These are phyloP conservation scores for Megastigmus dorsalis DNA, from an alignment of 2,888 invertebrate genomes.

Conservation along the genomic window DNA sequence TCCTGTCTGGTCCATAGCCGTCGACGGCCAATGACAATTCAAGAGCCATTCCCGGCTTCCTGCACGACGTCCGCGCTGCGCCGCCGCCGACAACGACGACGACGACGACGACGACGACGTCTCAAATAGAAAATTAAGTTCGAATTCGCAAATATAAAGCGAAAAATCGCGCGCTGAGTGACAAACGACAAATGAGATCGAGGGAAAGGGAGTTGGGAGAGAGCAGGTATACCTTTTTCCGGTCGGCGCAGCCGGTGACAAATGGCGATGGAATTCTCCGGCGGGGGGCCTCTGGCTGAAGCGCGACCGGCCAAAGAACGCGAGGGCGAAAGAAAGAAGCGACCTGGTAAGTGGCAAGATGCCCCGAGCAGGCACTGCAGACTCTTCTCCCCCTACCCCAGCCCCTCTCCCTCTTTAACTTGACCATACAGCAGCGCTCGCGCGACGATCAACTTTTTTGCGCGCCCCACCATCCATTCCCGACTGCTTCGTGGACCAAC, in stretches of 20 bases:
- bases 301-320: neutral
- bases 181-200: constrained; percentile 50
- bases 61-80: too few species aligned
- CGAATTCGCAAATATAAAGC: constrained; percentile 47
- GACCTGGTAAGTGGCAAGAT: constrained; percentile 31
- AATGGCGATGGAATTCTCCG: constrained; percentile 38
- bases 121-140: constrained; percentile 51
- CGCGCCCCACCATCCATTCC: constrained; percentile 6
- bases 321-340: neutral
- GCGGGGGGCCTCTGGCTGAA: neutral
- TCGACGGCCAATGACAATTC: constrained; percentile 18
- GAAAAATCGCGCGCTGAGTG: constrained; percentile 38
- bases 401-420: neutral
- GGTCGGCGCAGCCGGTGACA: constrained; percentile 38
- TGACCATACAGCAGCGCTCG: constrained; percentile 24
- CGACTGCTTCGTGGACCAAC: neutral
- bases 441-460: constrained; percentile 23
- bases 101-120: neutral
- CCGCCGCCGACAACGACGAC: too few species aligned
- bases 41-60: constrained; percentile 27
- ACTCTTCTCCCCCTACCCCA: neutral
- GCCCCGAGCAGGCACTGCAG: constrained; percentile 30
- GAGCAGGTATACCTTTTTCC: constrained; percentile 25
- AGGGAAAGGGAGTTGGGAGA: too few species aligned
- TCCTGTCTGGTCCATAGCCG: neutral